These are phyloP conservation scores for Chloebia gouldiae DNA, from an alignment of 2,113 vertebrate genomes.

Conservation along the genomic window DNA sequence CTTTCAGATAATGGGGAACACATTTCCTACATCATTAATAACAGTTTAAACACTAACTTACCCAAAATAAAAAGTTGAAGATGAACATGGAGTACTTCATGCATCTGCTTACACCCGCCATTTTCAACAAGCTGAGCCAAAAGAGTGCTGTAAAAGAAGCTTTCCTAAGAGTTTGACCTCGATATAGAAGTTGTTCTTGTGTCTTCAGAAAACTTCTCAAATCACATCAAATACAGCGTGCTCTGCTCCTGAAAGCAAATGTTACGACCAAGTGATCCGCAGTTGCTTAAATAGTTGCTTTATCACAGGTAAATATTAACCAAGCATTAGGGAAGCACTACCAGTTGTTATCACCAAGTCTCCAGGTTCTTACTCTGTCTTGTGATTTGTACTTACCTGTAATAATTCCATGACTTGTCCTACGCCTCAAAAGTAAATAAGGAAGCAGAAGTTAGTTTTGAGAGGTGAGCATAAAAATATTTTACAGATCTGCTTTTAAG, in stretches of 20 bases:
- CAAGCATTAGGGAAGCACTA: slow-evolving; percentile 26
- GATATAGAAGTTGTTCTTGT: not conserved
- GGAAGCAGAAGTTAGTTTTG: not conserved
- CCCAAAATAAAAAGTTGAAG: slow-evolving; percentile 94
- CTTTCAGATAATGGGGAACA: not conserved
- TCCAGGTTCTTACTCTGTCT: not conserved
- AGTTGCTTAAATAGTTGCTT: not conserved
- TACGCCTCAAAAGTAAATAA: slow-evolving; percentile 57
- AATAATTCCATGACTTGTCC: not conserved
- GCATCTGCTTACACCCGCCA: slow-evolving; percentile 84
- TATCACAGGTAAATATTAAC: slow-evolving; percentile 74
- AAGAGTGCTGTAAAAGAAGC: not conserved
- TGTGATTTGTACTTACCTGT: not conserved
- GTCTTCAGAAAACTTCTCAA: slow-evolving; percentile 13
- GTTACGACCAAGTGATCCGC: not conserved
- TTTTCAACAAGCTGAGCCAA: slow-evolving; percentile 47
- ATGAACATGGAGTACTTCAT: slow-evolving; percentile 87
- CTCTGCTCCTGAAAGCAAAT: slow-evolving; percentile 32
- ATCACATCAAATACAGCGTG: not conserved
- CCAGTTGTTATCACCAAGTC: slow-evolving; percentile 38
- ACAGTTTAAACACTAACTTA: slow-evolving; percentile 73
- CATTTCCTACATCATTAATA: slow-evolving; percentile 24
- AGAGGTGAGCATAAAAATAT: not conserved
- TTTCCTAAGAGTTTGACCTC: not conserved
- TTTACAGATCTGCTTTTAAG: not conserved